Conservation (phyloP, 1,140 invertebrate species). For the Scylla paramamosain region DNA sequence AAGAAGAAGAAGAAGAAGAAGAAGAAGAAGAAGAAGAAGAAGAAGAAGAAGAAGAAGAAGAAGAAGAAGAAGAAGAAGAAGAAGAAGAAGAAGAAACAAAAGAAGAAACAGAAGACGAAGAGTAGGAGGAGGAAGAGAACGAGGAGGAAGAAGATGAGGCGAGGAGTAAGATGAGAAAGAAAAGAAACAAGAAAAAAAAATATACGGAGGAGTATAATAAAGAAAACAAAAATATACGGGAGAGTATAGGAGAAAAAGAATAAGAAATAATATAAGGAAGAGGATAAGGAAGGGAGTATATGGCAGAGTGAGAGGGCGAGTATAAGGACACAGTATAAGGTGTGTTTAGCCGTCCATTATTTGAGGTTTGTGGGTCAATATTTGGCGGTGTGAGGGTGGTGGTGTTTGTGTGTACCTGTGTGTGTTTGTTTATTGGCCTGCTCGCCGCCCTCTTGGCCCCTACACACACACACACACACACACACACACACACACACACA, state of each 20-base stretch:
- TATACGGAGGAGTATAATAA: background rate
- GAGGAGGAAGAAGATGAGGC: background rate
- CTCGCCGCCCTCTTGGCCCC: background rate
- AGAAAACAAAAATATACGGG: background rate
- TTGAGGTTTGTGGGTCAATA: background rate
- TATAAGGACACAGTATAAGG: too few relatives aligned
- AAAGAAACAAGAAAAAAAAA: background rate
- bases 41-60: background rate
- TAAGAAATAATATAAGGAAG: background rate
- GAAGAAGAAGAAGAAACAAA: background rate
- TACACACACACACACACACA: background rate
- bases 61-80: background rate
- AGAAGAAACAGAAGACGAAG: background rate
- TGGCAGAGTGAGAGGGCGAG: too few relatives aligned
- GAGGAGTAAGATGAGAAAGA: background rate
- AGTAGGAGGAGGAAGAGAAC: background rate
- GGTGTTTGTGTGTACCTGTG: slow-evolving; percentile 17
- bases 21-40: too few relatives aligned
- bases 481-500: slow-evolving; percentile 12
- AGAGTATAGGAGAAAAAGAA: background rate
- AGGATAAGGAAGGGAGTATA: too few relatives aligned
- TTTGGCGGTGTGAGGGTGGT: background rate
- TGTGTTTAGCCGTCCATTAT: too few relatives aligned
- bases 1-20: too few relatives aligned
- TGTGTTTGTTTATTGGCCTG: slow-evolving; percentile 17